Percentiles rank a stretch among this genome's conserved stretches.
phyloP scores from a whole-genome alignment of 2,888 invertebrate species.

The Lasioglossum leucozonium region DNA sequence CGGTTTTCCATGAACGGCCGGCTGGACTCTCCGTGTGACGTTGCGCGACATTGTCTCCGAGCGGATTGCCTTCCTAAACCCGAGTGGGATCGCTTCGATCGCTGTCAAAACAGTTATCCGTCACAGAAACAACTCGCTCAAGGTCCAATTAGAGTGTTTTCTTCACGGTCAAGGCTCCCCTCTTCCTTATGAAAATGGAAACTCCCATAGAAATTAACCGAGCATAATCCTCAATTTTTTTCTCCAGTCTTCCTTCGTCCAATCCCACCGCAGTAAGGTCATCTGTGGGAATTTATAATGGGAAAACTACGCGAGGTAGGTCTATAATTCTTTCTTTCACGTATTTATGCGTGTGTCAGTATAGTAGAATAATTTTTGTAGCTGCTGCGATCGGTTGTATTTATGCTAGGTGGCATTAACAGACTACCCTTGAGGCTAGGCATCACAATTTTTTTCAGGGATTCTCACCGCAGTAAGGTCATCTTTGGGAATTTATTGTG shows the following conservation, averaged over 20 bases:
- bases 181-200: background rate
- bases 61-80: background rate
- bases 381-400: too few species aligned
- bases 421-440: too few species aligned
- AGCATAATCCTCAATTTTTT: background rate
- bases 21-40: background rate
- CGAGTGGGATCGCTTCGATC: background rate
- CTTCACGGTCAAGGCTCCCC: background rate
- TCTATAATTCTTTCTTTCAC: background rate
- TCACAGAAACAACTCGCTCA: background rate
- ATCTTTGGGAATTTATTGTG: background rate
- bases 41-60: background rate
- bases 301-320: background rate
- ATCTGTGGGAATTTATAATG: background rate
- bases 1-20: slow-evolving; percentile 41
- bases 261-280: background rate
- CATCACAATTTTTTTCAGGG: background rate
- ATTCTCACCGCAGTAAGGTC: background rate
- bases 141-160: slow-evolving; percentile 5
- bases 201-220: background rate
- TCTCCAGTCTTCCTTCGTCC: background rate
- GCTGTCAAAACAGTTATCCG: background rate
- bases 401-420: too few species aligned
- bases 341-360: too few species aligned
- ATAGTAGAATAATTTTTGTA: too few species aligned